These are phyloP conservation scores for Platerodrilus igneus DNA, from an alignment of 2,888 invertebrate genomes.

Conservation along the genomic window DNA sequence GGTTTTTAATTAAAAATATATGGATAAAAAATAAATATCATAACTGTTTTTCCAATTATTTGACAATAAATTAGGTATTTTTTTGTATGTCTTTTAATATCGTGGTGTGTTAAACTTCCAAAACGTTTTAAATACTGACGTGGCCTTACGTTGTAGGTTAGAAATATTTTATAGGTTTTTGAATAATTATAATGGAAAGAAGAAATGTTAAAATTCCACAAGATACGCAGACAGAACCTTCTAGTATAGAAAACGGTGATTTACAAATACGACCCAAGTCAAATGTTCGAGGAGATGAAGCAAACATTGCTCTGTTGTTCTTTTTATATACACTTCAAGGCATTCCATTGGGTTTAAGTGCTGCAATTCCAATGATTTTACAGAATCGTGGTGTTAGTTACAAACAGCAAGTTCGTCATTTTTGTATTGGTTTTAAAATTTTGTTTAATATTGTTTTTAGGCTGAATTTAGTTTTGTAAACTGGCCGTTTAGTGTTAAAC, in stretches of 20 bases:
- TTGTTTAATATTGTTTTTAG: slow-evolving; percentile 47
- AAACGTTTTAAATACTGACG: no score
- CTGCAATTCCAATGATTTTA: slow-evolving; percentile 92
- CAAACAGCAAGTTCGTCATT: slow-evolving; percentile 72
- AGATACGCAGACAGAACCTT: no score
- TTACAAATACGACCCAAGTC: slow-evolving; percentile 18
- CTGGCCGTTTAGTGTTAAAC: slow-evolving; percentile 90
- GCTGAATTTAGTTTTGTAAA: slow-evolving; percentile 90
- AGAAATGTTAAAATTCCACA: slow-evolving; percentile 22
- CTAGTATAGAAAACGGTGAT: slow-evolving; percentile 39
- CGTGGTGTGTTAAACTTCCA: no score
- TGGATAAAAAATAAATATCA: no score
- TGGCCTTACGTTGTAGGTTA: no score
- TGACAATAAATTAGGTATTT: no score
- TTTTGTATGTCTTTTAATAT: no score
- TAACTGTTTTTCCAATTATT: no score
- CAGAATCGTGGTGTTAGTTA: slow-evolving; percentile 91
- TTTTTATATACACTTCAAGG: slow-evolving; percentile 94
- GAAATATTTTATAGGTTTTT: no score
- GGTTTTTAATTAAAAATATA: no score
- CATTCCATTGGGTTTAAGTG: slow-evolving; percentile 88
- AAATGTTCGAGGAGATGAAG: slow-evolving; percentile 63
- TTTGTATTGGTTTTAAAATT: neutral
- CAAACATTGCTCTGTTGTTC: slow-evolving; percentile 80
- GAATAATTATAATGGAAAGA: no score